Evolutionary conservation across 2,888 invertebrate species (phyloP).

Genomic region (Drosophila mimica): DNA sequence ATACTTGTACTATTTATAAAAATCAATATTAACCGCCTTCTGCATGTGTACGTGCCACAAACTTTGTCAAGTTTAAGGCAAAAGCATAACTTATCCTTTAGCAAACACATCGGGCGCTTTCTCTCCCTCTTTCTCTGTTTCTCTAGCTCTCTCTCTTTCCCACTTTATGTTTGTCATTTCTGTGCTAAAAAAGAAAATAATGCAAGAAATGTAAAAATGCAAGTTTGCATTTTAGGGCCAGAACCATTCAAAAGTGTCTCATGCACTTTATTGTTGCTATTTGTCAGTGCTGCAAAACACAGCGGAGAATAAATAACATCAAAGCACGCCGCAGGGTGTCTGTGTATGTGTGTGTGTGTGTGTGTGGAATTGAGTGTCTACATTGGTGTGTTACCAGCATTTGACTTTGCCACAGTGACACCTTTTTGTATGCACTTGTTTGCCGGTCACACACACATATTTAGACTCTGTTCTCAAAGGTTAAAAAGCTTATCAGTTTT

Average conservation of each 20-base stretch:
- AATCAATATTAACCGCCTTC: conserved; percentile 52
- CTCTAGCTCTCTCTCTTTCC: background rate
- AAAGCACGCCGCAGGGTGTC: conserved; percentile 37
- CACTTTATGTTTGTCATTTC: background rate
- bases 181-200: background rate
- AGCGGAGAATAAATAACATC: conserved; percentile 43
- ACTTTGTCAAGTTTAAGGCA: conserved; percentile 67
- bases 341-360: background rate
- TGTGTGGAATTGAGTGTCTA: conserved; percentile 9
- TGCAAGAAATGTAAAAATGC: background rate
- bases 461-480: background rate
- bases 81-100: conserved; percentile 65
- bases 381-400: conserved; percentile 27
- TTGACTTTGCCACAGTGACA: conserved; percentile 58
- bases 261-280: background rate
- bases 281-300: conserved; percentile 5
- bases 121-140: background rate
- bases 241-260: background rate
- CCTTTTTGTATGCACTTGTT: conserved; percentile 47
- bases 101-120: conserved; percentile 18
- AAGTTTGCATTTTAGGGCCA: background rate
- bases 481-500: background rate
- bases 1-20: conserved; percentile 5
- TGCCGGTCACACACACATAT: conserved; percentile 22
- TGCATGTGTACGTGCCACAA: conserved; percentile 44